Base-by-base conservation (phyloP, 92 coral and sea anemone species). In the Siderastrea siderea region DNA sequence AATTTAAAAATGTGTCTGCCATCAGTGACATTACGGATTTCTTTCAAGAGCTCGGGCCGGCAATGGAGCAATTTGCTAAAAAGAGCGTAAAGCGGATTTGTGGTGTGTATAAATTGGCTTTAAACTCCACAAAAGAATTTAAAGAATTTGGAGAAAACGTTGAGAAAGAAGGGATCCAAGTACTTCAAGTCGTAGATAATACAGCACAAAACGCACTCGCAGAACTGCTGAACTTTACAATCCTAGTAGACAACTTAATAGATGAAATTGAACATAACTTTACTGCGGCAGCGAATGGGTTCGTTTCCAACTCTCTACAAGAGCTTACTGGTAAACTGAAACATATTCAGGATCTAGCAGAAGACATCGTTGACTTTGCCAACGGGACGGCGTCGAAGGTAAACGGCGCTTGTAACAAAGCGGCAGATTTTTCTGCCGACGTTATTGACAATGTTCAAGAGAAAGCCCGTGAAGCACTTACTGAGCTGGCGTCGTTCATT, bases 11-110 rank as follows among this genome's bases (percentile, higher is more conserved):
- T 74, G 88, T 96, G 15, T 60, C 95, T n/a, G 95, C 93, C 67
- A 95, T 98, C 47, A 94, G 96, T 61, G 98, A 97, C 50, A 89
- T 96, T 15, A 86, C 99, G 5, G 96, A 94, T 71, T 97, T 97
- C 68, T 89, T 97, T 84, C 87, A 93, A 44, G 92, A 94, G 65
- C 90, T 94, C 26, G 99, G 95, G 6, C 92, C 92, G 53, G 83
- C 90, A 59, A 78, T 86, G 59, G 83, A 85, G 45, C 87, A 55
- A 10, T 97, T 94, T 71, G 91, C 98, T 12, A 70, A 89, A 60
- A 85, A 89, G 45, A 90, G 93, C 15, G 90, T 94, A 6, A 79
- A 89, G 4, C 93, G 93, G 51, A 89, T 97, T 49, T 97, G 99
- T 65, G 82, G 86, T 62, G 90, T 97, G 10, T 78, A 92, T 53